Evolutionary conservation across 2,797 vertebrate genomes (phyloP), one percentile per base, ranked within the genome.

Genomic region (Remorina albescens): DNA sequence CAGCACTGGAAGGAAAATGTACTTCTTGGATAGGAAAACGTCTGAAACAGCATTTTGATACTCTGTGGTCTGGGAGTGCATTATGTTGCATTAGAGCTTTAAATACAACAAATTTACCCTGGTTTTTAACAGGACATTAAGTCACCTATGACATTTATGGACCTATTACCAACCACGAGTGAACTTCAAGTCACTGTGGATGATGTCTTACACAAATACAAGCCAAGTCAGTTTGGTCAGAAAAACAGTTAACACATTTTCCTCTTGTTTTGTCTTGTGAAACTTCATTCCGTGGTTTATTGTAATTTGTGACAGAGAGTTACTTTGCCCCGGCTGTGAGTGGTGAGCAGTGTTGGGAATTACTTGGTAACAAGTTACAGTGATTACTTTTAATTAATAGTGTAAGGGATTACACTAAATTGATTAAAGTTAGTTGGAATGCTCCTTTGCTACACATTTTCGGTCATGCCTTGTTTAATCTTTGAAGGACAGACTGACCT

Each of bases 61-160:
- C 21, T 25, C 49, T 44, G 54, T 39, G 61, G 34, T 53, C 39
- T 44, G 32, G 58, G 49, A 32, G 34, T 50, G 51, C 37, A 57
- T 39, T 51, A 57, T 55, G 16, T 8, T 36, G n/a, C 28, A 21
- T 61, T 39, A 56, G 7, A 64, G 19, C 11, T 42, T 71, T 37
- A 53, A 18, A 64, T 54, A 21, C 26, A 36, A 61, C 6, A 64
- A 59, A 66, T n/a, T 26, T 13, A 57, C 10, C 26, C 30, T 34
- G 19, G 41, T 51, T 71, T 67, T 59, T 37, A 73, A 55, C 56
- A 26, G 5, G 6, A 3, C 65, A 51, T 55, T 66, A 71, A 66
- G 15, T 73, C 23, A 73, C 49, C 6, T 32, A 19, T 68, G 56
- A 71, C 49, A 34, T 74, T 67, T 69, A 66, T 32, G 62, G 23